These are phyloP conservation scores for Arctopsyche grandis DNA, from an alignment of 1,140 invertebrate genomes.

Conservation along the genomic window DNA sequence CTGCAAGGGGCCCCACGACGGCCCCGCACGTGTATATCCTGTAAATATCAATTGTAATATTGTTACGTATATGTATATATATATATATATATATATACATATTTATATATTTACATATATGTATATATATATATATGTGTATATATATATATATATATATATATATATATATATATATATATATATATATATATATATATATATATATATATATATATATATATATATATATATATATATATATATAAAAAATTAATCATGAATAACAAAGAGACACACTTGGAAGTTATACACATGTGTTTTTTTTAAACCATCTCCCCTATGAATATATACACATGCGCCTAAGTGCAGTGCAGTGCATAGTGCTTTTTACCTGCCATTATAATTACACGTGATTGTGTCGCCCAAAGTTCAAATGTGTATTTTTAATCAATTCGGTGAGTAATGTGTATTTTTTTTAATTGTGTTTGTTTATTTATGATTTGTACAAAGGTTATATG, in stretches of 20 bases:
- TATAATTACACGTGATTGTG: too few species aligned
- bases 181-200: not conserved
- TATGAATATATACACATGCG: not conserved
- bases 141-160: not conserved
- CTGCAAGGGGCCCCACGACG: not conserved
- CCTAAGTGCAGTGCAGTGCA: too few species aligned
- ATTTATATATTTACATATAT: not conserved
- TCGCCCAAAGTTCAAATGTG: not conserved
- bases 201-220: not conserved
- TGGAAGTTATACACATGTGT: constrained; percentile 19
- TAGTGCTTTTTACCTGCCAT: too few species aligned
- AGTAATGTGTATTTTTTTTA: constrained; percentile 15
- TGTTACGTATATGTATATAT: not conserved
- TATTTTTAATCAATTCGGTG: not conserved
- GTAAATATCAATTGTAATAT: constrained; percentile 48
- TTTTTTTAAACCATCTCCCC: not conserved
- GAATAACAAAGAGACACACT: constrained; percentile 29
- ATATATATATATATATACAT: not conserved
- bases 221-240: not conserved
- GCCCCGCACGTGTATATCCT: constrained; percentile 40
- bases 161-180: not conserved
- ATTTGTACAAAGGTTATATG: too few species aligned
- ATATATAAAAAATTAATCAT: constrained; percentile 1
- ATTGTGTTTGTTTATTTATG: too few species aligned
- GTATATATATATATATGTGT: not conserved